Percentiles rank a stretch among this genome's conserved stretches.
phyloP scores from a whole-genome alignment of 64 coral and sea anemone species.

The Anthopleura sola region DNA sequence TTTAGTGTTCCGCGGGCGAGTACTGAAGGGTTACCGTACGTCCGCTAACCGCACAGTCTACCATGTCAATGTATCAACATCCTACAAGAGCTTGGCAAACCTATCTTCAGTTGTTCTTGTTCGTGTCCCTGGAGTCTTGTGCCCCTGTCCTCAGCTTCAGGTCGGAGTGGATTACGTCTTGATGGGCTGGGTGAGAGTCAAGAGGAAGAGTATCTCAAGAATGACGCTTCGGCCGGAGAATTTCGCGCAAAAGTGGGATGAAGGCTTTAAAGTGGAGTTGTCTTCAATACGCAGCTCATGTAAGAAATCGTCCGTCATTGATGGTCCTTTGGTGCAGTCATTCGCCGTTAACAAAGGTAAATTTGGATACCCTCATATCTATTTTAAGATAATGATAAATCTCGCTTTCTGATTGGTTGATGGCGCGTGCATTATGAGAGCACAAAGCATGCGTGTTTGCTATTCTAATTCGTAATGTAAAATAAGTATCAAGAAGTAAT shows the following conservation, averaged over 20 bases:
- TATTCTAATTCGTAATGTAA: no score
- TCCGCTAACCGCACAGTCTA: constrained; percentile 26
- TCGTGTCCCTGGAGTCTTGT: not conserved
- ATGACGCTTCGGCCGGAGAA: not conserved
- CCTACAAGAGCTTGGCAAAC: not conserved
- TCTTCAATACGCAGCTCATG: not conserved
- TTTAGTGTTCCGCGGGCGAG: not conserved
- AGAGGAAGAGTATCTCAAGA: not conserved
- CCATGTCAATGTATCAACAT: not conserved
- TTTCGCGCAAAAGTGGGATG: constrained; percentile 18
- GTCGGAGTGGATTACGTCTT: constrained; percentile 19
- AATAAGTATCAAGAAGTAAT: no score
- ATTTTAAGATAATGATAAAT: no score
- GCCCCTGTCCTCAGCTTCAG: constrained; percentile 10
- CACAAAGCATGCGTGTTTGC: no score
- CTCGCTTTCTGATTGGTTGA: no score
- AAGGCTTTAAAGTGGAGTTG: constrained; percentile 25
- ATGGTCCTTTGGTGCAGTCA: not conserved
- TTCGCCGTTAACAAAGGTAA: not conserved
- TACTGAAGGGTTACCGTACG: not conserved
- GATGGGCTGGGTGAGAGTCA: constrained; percentile 3
- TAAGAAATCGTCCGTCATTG: not conserved
- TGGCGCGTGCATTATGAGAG: no score
- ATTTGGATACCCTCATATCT: no score
- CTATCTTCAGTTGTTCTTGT: not conserved